Evolutionary conservation across 1,140 invertebrate species (phyloP).

Genomic region (Pollicipes pollicipes): DNA sequence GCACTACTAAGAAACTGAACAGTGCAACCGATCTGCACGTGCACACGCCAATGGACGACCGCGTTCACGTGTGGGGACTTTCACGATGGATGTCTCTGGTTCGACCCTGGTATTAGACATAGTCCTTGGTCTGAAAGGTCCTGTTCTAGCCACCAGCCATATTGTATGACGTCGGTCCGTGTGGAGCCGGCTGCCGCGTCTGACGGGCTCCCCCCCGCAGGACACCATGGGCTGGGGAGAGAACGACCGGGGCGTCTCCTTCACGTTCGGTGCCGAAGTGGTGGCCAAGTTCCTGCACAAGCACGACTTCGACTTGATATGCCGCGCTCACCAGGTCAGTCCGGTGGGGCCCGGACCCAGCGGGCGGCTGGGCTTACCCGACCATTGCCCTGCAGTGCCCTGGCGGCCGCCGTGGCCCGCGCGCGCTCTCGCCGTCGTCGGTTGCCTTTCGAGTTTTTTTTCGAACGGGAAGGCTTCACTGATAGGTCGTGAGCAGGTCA

Average conservation of each 20-base stretch:
- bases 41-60: too few species aligned
- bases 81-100: neutral
- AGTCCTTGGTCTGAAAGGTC: neutral
- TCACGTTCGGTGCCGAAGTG: slow-evolving; percentile 84
- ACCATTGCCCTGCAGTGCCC: too few species aligned
- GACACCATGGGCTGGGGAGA: slow-evolving; percentile 63
- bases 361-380: too few species aligned
- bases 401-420: too few species aligned
- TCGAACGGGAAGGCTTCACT: too few species aligned
- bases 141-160: neutral
- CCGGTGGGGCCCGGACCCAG: too few species aligned
- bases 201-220: slow-evolving; percentile 18
- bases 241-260: slow-evolving; percentile 88
- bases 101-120: neutral
- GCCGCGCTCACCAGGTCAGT: slow-evolving; percentile 37
- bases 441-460: too few species aligned
- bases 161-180: neutral
- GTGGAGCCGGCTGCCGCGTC: neutral
- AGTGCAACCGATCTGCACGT: too few species aligned
- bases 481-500: too few species aligned
- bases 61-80: too few species aligned
- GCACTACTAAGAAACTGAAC: too few species aligned
- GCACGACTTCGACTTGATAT: slow-evolving; percentile 53
- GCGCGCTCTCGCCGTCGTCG: too few species aligned
- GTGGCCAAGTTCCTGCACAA: slow-evolving; percentile 85